Percentiles rank a stretch among this genome's conserved stretches.
Evolutionary conservation across 2,113 vertebrate genomes (phyloP).

Genomic region (Uropsilus gracilis): DNA sequence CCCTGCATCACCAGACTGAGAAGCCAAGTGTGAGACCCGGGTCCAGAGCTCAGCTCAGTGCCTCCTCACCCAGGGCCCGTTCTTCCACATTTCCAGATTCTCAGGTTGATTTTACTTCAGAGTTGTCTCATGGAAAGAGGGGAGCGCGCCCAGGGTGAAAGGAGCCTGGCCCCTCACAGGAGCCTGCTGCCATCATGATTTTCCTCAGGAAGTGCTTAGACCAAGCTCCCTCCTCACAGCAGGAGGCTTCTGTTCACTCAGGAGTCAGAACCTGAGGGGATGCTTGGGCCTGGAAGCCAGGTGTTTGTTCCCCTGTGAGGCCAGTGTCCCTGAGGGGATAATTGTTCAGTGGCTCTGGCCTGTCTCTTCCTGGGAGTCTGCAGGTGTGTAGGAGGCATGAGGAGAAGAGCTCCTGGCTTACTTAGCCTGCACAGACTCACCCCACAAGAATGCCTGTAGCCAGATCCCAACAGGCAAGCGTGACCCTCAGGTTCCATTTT

Average conservation of each 20-base stretch:
- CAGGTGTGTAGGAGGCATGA: neutral
- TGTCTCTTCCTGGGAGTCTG: neutral
- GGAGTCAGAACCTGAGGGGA: neutral
- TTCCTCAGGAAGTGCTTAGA: neutral
- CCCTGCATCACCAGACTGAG: neutral
- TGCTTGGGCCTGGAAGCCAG: no score
- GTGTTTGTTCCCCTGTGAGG: no score
- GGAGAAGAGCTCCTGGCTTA: neutral
- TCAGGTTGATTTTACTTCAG: neutral
- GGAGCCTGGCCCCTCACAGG: neutral
- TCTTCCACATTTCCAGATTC: neutral
- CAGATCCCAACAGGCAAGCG: neutral
- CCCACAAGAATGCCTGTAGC: neutral
- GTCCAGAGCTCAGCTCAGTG: neutral
- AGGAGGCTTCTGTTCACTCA: neutral
- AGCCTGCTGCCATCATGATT: neutral
- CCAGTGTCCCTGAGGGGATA: neutral
- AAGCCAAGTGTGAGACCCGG: neutral
- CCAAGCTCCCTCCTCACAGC: neutral
- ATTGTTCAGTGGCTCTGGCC: neutral
- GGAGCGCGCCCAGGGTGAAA: neutral
- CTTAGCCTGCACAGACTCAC: neutral
- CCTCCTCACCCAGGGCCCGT: neutral
- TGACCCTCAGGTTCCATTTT: slow-evolving; percentile 9
- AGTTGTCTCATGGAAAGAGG: neutral